phyloP scores from a whole-genome alignment of 2,888 invertebrate genomes.

The Xestia sexstrigata region DNA sequence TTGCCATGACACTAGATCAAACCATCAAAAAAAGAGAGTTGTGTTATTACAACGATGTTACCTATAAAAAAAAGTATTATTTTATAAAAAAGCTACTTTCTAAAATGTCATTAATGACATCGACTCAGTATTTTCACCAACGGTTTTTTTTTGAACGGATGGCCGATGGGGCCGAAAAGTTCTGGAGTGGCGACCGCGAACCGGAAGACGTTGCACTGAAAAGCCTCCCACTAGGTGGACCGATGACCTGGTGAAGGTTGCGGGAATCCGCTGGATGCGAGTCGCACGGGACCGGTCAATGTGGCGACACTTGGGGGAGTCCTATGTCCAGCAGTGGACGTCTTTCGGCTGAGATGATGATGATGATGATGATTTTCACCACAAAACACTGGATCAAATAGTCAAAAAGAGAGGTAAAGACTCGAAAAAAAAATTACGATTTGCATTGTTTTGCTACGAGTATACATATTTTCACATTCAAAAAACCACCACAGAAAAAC shows the following conservation, averaged over 20 bases:
- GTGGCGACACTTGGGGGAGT: too few relatives aligned
- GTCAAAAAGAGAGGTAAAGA: background rate
- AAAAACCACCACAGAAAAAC: slow-evolving; percentile 13
- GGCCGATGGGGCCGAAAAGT: too few relatives aligned
- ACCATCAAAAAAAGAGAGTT: background rate
- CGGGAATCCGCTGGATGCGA: too few relatives aligned
- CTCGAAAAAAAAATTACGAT: background rate
- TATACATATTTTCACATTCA: background rate
- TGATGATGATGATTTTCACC: too few relatives aligned
- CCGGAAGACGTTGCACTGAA: too few relatives aligned
- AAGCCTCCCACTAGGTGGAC: too few relatives aligned
- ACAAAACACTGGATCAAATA: background rate
- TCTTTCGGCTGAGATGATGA: too few relatives aligned
- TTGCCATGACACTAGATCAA: background rate
- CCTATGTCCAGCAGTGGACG: too few relatives aligned
- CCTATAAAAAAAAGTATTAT: background rate
- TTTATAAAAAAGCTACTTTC: background rate
- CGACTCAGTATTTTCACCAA: background rate
- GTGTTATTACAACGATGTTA: background rate
- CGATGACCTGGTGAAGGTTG: too few relatives aligned
- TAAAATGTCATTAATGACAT: background rate
- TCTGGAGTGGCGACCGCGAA: too few relatives aligned
- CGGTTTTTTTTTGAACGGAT: too few relatives aligned
- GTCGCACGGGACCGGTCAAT: too few relatives aligned
- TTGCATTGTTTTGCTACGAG: background rate